Evolutionary conservation across 2,797 vertebrate species (phyloP).

Genomic region (Cirrhinus molitorella): DNA sequence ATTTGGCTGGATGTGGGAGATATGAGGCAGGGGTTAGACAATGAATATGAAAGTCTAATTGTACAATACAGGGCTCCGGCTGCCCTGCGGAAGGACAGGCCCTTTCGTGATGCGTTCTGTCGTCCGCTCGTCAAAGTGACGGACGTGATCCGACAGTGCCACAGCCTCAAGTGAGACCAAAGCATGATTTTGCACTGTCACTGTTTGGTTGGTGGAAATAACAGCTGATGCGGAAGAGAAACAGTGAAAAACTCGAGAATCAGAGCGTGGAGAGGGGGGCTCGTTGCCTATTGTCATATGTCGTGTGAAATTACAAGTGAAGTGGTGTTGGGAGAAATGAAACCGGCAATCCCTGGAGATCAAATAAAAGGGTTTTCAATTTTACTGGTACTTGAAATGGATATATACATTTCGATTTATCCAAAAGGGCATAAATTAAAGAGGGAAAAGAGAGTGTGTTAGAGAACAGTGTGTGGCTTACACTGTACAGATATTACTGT

Average conservation of each 20-base stretch:
- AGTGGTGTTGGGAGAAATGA: not conserved
- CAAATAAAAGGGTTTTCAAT: constrained; percentile 3
- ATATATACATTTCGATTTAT: not conserved
- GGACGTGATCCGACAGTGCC: constrained; percentile 73
- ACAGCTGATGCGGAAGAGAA: constrained; percentile 45
- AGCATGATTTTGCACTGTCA: constrained; percentile 52
- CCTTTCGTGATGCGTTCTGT: constrained; percentile 76
- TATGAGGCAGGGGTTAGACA: not conserved
- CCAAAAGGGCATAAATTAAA: not conserved
- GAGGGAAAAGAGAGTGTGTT: too few relatives aligned
- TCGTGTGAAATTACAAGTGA: constrained; percentile 17
- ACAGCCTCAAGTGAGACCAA: constrained; percentile 45
- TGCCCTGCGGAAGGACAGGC: constrained; percentile 72
- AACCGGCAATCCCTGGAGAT: not conserved
- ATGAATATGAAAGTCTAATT: constrained; percentile 29
- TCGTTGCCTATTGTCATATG: constrained; percentile 12
- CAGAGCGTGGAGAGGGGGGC: not conserved
- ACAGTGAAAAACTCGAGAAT: constrained; percentile 10
- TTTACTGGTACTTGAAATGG: not conserved
- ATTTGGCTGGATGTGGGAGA: constrained; percentile 26
- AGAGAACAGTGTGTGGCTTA: not conserved
- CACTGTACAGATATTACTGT: not conserved
- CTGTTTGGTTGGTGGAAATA: constrained; percentile 39
- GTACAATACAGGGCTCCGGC: constrained; percentile 50
- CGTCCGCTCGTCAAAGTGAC: constrained; percentile 77